These are phyloP conservation scores for Epinephelus cyanopodus DNA, from an alignment of 2,113 vertebrate genomes.

Conservation along the genomic window DNA sequence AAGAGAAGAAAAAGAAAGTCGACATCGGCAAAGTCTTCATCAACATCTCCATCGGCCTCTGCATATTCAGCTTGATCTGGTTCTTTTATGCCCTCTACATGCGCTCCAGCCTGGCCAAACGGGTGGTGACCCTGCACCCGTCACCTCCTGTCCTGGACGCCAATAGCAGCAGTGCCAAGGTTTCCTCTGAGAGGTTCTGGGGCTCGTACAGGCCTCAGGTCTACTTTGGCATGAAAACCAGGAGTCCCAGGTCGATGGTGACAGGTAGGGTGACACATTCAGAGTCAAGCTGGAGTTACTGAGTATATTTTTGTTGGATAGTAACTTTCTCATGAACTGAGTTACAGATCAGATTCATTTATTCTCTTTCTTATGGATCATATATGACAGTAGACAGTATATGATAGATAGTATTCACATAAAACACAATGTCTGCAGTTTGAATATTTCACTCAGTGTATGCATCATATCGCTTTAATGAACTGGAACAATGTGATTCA, in stretches of 20 bases:
- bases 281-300: background rate
- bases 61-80: conserved; percentile 85
- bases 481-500: background rate
- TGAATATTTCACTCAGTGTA: background rate
- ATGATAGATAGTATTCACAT: background rate
- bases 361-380: background rate
- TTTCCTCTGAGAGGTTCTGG: conserved; percentile 90
- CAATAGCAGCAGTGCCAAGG: conserved; percentile 84
- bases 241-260: conserved; percentile 89
- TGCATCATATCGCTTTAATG: background rate
- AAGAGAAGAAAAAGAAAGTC: conserved; percentile 86
- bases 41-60: conserved; percentile 87
- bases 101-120: conserved; percentile 83
- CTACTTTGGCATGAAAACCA: conserved; percentile 97
- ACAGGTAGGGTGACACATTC: conserved; percentile 83
- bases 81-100: conserved; percentile 86
- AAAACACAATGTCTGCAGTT: background rate
- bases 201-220: conserved; percentile 95
- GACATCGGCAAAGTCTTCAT: conserved; percentile 86
- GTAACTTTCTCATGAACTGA: background rate
- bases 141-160: conserved; percentile 83
- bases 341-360: background rate
- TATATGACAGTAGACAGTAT: no score
- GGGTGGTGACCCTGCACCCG: conserved; percentile 87
- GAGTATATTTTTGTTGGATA: background rate